Conservation (phyloP, 2,797 vertebrate species). For the Pseudomugil gertrudae region DNA sequence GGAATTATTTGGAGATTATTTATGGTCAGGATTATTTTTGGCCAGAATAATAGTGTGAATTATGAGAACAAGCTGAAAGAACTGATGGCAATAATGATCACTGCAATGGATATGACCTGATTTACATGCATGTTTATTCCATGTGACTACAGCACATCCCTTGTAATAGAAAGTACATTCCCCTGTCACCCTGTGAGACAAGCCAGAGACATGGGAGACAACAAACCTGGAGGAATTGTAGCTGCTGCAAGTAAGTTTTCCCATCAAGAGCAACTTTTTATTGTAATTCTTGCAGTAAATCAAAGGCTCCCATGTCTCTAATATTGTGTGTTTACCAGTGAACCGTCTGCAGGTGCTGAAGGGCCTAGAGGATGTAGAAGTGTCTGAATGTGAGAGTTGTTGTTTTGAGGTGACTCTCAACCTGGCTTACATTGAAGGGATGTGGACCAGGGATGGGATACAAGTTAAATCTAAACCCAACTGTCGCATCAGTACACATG, state of each 20-base stretch:
- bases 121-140: slow-evolving; percentile 1
- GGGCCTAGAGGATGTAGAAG: slow-evolving; percentile 84
- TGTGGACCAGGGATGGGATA: slow-evolving; percentile 87
- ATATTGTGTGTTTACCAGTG: slow-evolving; percentile 75
- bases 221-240: slow-evolving; percentile 69
- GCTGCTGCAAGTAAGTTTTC: slow-evolving; percentile 74
- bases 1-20: neutral
- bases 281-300: neutral
- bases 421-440: slow-evolving; percentile 85
- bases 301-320: neutral
- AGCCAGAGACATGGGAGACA: slow-evolving; percentile 69
- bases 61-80: slow-evolving; percentile 10
- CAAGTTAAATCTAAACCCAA: slow-evolving; percentile 85
- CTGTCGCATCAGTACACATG: slow-evolving; percentile 79
- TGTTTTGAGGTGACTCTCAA: slow-evolving; percentile 90
- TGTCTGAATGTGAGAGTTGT: slow-evolving; percentile 84
- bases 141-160: slow-evolving; percentile 35
- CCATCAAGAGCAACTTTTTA: neutral
- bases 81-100: neutral
- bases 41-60: neutral
- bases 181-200: slow-evolving; percentile 16
- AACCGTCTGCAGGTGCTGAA: slow-evolving; percentile 88
- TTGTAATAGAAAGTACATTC: slow-evolving; percentile 21
- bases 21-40: neutral
- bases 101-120: neutral